Evolutionary conservation across 2,113 vertebrate genomes (phyloP), one percentile per base, ranked within the genome.

Genomic region (Stigmatopora argus): DNA sequence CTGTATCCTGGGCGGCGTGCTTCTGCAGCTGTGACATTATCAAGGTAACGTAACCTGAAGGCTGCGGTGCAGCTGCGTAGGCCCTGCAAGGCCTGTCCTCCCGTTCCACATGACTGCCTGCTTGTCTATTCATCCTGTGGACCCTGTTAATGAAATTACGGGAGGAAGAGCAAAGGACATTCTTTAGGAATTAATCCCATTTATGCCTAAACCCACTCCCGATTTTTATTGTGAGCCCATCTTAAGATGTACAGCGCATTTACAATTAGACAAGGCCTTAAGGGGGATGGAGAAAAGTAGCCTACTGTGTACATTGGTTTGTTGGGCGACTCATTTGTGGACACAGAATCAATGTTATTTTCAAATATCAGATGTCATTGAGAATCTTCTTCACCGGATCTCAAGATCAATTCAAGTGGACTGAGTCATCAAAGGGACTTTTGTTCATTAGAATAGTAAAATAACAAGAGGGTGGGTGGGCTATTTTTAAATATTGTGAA

Each of bases 171-270:
- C 85, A 91, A 89, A 92, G 90, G 87, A 90, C 87, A 88, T 89
- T 90, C 85, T 91, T 87, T 86, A 85, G 86, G 88, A 89, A 88
- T 90, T 88, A 91, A 90, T 91, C 88, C 89, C 85, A 88, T 91
- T 92, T 88, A 89, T 87, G 82, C 83, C 83, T 80, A 84, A 88
- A 87, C 81, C 83, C 80, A 85, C 86, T 90, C 86, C 84, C 75
- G 78, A 82, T 86, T 88, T 85, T 85, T 85, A 80, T 81, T 85
- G 82, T 83, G 80, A 88, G 77, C 72, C 73, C 77, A 65, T 87
- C 66, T 83, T 82, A 77, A 80, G 70, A 88, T 82, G 81, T 74
- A 86, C 69, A 83, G 69, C 49, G 77, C 85, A 86, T 89, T 83
- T 69, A 85, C 81, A 88, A 89, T 89, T 88, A 90, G 85, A 83